phyloP scores from a whole-genome alignment of 30 jellyfish, hydroid and myxozoan genomes.

The Nemopilema nomurai region DNA sequence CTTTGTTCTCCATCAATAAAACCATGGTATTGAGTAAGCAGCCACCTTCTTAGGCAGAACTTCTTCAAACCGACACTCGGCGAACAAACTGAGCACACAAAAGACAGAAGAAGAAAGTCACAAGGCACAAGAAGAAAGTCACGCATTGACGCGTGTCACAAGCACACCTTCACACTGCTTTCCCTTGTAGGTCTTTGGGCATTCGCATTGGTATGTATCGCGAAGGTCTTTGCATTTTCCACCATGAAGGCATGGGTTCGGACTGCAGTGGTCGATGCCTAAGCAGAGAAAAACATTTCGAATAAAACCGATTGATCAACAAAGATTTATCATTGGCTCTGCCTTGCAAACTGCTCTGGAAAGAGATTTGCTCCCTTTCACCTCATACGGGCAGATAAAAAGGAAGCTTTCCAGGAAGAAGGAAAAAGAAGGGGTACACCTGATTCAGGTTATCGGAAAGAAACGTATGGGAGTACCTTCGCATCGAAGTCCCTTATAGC shows the following conservation, averaged over 20 bases:
- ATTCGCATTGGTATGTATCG: slow-evolving; percentile 62
- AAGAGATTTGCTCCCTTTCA: too few relatives aligned
- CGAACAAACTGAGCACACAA: too few relatives aligned
- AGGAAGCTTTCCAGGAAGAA: neutral
- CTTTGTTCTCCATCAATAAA: too few relatives aligned
- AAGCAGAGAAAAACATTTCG: neutral
- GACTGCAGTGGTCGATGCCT: slow-evolving; percentile 86
- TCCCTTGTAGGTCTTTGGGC: slow-evolving; percentile 66
- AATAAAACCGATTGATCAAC: neutral
- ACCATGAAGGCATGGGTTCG: slow-evolving; percentile 96
- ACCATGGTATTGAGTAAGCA: too few relatives aligned
- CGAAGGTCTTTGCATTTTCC: slow-evolving; percentile 78
- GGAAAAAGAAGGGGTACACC: neutral
- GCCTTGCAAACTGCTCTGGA: too few relatives aligned
- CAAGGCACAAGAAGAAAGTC: too few relatives aligned
- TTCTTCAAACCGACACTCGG: too few relatives aligned
- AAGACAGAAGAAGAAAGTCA: too few relatives aligned
- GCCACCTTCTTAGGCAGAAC: too few relatives aligned
- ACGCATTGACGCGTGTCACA: too few relatives aligned
- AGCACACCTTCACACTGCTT: slow-evolving; percentile 74
- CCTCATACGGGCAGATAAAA: too few relatives aligned
- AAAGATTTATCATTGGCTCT: neutral
- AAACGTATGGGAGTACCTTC: slow-evolving; percentile 59
- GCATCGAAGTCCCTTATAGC: slow-evolving; percentile 94
- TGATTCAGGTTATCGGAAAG: too few relatives aligned